Evolutionary conservation across 2,113 vertebrate genomes (phyloP).

Genomic region (Alectura lathami): DNA sequence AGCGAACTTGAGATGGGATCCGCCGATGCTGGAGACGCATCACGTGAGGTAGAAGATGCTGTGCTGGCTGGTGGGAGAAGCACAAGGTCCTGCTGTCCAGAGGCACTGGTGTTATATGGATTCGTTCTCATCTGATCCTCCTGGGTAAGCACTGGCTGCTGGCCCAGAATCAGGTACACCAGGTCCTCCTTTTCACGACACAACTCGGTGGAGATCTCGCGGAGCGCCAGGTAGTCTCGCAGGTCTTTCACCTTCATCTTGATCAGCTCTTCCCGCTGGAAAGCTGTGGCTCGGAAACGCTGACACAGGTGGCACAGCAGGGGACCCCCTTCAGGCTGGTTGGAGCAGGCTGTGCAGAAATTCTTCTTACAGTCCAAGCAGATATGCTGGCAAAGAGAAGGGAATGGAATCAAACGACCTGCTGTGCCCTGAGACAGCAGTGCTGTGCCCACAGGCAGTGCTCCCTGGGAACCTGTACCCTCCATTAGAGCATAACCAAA

Average conservation of each 20-base stretch:
- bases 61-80: slow-evolving; percentile 27
- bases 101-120: neutral
- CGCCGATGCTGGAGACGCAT: slow-evolving; percentile 13
- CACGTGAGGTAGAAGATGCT: slow-evolving; percentile 68
- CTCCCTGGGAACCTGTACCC: neutral
- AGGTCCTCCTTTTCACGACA: slow-evolving; percentile 97
- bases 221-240: slow-evolving; percentile 91
- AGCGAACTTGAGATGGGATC: slow-evolving; percentile 45
- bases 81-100: slow-evolving; percentile 69
- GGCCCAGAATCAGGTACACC: slow-evolving; percentile 89
- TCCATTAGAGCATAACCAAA: neutral
- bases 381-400: slow-evolving; percentile 78
- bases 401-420: neutral
- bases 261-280: slow-evolving; percentile 89
- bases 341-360: slow-evolving; percentile 84
- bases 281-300: slow-evolving; percentile 87
- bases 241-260: slow-evolving; percentile 98
- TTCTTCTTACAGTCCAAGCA: slow-evolving; percentile 92
- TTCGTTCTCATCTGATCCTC: slow-evolving; percentile 65
- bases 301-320: slow-evolving; percentile 91
- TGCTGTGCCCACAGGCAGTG: accelerated
- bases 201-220: slow-evolving; percentile 87
- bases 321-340: slow-evolving; percentile 78
- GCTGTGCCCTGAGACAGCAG: neutral
- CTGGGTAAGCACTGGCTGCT: slow-evolving; percentile 75